Evolutionary conservation across 2,797 vertebrate genomes (phyloP), one percentile per base, ranked within the genome.

Genomic region (Danio tinwini): DNA sequence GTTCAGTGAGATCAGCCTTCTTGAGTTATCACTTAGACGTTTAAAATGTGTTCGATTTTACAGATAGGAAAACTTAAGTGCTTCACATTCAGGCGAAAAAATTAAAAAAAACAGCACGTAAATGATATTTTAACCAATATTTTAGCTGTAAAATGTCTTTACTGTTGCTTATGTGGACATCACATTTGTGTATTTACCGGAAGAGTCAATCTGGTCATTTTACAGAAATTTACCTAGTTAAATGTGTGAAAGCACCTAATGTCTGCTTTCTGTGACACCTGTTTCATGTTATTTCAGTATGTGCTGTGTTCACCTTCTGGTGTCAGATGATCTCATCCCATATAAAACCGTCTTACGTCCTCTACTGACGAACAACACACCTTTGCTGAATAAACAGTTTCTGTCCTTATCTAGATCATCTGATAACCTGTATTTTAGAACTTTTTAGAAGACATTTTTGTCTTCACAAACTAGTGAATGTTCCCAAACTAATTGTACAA

Each of bases 281-380:
- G 74, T 76, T 76, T 53, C 8, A 55, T 40, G 55, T 76, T 63
- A 76, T 76, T 40, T 65, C 9, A 63, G 16, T 44, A 29, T 53
- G 47, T 64, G 74, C 19, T 7, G 7, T 52, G 50, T 21, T 76
- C 39, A 45, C 39, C 13, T 76, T 44, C 9, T 11, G 50, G 39
- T 56, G 40, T 73, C 50, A n/a, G 40, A 52, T 76, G 50, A 76
- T 53, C 39, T 76, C 62, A 76, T 67, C 40, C 50, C 29, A 16
- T 52, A 69, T 52, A 69, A 74, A 74, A 53, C 16, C 58, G 14
- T 44, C 47, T 64, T 49, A 62, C 3, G 37, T 5, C 0, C 13
- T 11, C 16, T 6, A 37, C 58, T 62, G 10, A 50, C 2, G 45
- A 61, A 9, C 11, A 50, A 0, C 16, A 7, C 6, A 49, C 21